Evolutionary conservation across 2,888 invertebrate species (phyloP), one percentile per base, ranked within the genome.

Genomic region (Cryptocheilus praepositus): DNA sequence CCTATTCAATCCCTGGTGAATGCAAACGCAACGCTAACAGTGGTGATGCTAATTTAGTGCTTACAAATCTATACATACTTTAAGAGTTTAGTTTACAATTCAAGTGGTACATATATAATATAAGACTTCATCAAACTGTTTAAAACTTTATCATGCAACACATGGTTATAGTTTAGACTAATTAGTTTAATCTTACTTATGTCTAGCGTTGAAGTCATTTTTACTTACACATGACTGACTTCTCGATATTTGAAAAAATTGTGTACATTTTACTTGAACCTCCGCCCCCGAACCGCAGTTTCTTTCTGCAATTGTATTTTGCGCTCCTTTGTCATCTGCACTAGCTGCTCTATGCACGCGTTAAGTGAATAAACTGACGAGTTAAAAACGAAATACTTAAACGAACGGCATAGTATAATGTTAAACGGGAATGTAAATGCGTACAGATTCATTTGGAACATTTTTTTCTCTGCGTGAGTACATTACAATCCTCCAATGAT

Each of bases 221-320:
- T 82, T 85, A 85, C 79, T 84, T 84, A 84, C 83, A 83, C 72
- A 80, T 54, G 64, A 64, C 68, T 28, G 53, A 66, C 56, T 36
- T 71, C 63, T 67, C 56, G 8, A 62, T 43, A 51, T 18, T 68
- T 68, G 57, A 62, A 61, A 66, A 55, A 49, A 49, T 64, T 61
- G 61, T 70, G 28, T 67, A 65, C 59, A 67, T 51, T 55, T 60
- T 61, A 51, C 36, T 61, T 55, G 21, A 55, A 16, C 19, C 16
- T 43, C 8, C n/a, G 3, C 45, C 15, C 18, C 36, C 49, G 7
- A 15, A 53, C 53, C 43, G 18, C 2, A 44, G n/a, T 49, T 25
- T 63, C 36, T 19, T 13, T 52, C 11, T 7, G 28, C 46, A 46
- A 56, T 36, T 44, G 18, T 51, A 2, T 51, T 54, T 28, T 21